Conservation (phyloP, 2,797 vertebrate species). For the Myotis myotis region DNA sequence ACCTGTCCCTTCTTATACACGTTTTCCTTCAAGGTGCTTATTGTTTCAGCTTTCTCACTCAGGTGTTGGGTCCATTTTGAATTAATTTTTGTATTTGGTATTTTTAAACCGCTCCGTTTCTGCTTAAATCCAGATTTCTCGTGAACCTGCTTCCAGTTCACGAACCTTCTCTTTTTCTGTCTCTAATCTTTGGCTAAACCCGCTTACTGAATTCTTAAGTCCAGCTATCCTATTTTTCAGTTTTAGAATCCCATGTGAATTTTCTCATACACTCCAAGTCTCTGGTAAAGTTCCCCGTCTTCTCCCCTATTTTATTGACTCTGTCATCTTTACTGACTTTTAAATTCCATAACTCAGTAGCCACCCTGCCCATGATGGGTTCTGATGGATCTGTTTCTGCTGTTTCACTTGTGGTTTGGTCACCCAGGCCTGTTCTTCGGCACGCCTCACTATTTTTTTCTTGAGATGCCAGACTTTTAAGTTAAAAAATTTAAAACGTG, state of each 20-base stretch:
- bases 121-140: background rate
- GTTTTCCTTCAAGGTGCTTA: background rate
- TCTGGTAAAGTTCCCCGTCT: background rate
- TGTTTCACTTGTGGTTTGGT: background rate
- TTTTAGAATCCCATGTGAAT: background rate
- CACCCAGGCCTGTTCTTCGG: background rate
- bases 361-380: fast-evolving
- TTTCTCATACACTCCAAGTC: background rate
- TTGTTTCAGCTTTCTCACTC: fast-evolving
- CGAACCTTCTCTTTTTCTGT: background rate
- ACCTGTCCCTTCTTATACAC: background rate
- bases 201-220: fast-evolving
- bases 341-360: too few relatives aligned
- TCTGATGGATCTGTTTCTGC: background rate
- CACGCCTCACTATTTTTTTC: background rate
- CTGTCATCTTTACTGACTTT: background rate
- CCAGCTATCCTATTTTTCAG: fast-evolving
- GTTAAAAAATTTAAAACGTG: fast-evolving
- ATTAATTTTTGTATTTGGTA: fast-evolving
- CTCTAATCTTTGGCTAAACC: background rate
- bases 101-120: too few relatives aligned
- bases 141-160: too few relatives aligned
- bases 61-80: background rate
- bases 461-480: background rate
- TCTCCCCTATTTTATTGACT: too few relatives aligned